Evolutionary conservation across 2,113 vertebrate genomes (phyloP), one percentile per base, ranked within the genome.

Genomic region (Cavia porcellus): DNA sequence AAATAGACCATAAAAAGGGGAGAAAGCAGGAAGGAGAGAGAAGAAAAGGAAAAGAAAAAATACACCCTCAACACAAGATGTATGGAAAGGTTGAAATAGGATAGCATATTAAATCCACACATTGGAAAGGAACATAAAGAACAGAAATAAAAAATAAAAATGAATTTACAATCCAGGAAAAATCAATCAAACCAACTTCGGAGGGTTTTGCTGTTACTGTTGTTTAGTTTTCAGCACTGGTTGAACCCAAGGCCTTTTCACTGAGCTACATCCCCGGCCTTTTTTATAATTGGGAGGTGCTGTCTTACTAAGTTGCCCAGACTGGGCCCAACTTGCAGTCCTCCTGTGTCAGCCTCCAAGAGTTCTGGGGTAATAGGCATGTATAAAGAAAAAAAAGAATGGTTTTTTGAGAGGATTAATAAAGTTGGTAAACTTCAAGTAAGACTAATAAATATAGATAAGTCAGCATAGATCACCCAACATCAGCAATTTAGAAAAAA

Each of bases 401-500:
- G 30, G 6, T 38, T 94, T 50, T 92, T 85, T 77, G 28, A 83
- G 84, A 95, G 70, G 59, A 79, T 10, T 77, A 90, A 90, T 59
- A 92, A 93, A 90, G 22, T 66, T 86, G 10, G 89, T 72, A 62
- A 82, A 92, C 24, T 85, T 92, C 80, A 92, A 95, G 24, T 20
- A 92, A 90, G 57, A 89, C 24, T 61, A n/a, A 79, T 72, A 25
- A 74, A 89, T 92, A 87, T 38, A 66, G n/a, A 68, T 8, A 89
- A 72, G 50, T 64, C 0, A n/a, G 24, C 35, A 61, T 30, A 94
- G 30, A 82, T 72, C 9, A 57, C n/a, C 2, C 30, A 55, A 61
- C n/a, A 90, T 74, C 5, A n/a, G 13, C 20, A 96, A 95, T 55
- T 57, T 52, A 52, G 11, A 52, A 62, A 22, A 9, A 66, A 61